phyloP scores from a whole-genome alignment of 2,888 invertebrate species.

The Pristionchus exspectatus region DNA sequence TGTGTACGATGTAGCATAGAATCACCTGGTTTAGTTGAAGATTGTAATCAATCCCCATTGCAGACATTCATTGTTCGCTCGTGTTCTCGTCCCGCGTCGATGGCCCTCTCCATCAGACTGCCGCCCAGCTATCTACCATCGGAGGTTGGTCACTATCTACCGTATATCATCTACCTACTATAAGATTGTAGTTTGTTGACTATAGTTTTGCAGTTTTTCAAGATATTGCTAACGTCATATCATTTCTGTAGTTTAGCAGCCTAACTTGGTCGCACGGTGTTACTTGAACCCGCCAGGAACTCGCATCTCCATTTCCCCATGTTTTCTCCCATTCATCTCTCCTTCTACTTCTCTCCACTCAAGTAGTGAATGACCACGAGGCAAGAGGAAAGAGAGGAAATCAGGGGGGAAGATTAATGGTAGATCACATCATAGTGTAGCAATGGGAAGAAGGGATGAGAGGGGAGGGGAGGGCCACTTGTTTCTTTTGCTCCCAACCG shows the following conservation, averaged over 20 bases:
- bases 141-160: background rate
- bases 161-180: no score
- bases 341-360: background rate
- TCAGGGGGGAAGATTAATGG: constrained; percentile 36
- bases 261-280: background rate
- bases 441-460: constrained; percentile 19
- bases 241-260: no score
- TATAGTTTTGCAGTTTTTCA: no score
- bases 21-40: no score
- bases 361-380: background rate
- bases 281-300: background rate
- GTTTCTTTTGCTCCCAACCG: constrained; percentile 10
- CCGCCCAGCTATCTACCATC: constrained; percentile 78
- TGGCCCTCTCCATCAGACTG: constrained; percentile 54
- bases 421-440: constrained; percentile 36
- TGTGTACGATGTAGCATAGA: no score
- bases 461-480: constrained; percentile 29
- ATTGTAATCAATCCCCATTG: constrained; percentile 13
- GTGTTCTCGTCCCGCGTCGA: constrained; percentile 46
- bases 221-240: no score
- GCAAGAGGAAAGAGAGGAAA: background rate
- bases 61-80: constrained; percentile 83
- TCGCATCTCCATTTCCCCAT: background rate
- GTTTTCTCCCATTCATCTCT: background rate
- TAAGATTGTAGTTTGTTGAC: no score